phyloP scores from a whole-genome alignment of 2,113 vertebrate species.

The Polypterus senegalus region DNA sequence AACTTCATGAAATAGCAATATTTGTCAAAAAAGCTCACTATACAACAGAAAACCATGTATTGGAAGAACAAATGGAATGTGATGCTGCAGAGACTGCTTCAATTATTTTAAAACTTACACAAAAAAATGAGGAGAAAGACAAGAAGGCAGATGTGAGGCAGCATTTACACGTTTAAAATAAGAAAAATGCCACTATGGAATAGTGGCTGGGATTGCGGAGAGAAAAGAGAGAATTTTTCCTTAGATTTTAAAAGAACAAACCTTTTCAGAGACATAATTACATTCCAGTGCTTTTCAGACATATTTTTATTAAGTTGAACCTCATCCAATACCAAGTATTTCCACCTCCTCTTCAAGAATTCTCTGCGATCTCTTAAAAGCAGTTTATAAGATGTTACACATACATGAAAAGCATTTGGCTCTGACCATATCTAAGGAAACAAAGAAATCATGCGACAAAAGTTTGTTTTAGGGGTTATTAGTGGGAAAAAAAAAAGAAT shows the following conservation, averaged over 20 bases:
- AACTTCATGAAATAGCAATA: too few species aligned
- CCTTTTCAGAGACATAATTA: slow-evolving; percentile 69
- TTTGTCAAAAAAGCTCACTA: too few species aligned
- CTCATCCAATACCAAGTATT: slow-evolving; percentile 74
- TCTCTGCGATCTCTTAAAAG: slow-evolving; percentile 71
- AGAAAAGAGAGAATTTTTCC: not conserved
- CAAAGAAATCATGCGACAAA: not conserved
- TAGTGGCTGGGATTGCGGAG: not conserved
- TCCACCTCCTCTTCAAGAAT: slow-evolving; percentile 70
- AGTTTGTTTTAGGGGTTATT: not conserved
- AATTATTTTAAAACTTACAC: too few species aligned
- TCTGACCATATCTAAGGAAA: slow-evolving; percentile 61
- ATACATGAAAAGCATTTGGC: slow-evolving; percentile 76
- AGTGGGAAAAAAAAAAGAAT: too few species aligned
- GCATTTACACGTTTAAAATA: not conserved
- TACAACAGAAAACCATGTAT: too few species aligned
- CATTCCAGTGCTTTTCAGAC: slow-evolving; percentile 81
- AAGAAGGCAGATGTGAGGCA: too few species aligned
- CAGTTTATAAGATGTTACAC: slow-evolving; percentile 79
- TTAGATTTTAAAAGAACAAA: slow-evolving; percentile 18
- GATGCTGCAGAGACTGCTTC: too few species aligned
- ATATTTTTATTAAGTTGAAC: slow-evolving; percentile 79
- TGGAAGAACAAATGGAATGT: too few species aligned
- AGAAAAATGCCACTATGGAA: not conserved
- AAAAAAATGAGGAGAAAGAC: too few species aligned